These are phyloP conservation scores for Epinephelus malabaricus DNA, from an alignment of 2,797 vertebrate species.

Conservation along the genomic window DNA sequence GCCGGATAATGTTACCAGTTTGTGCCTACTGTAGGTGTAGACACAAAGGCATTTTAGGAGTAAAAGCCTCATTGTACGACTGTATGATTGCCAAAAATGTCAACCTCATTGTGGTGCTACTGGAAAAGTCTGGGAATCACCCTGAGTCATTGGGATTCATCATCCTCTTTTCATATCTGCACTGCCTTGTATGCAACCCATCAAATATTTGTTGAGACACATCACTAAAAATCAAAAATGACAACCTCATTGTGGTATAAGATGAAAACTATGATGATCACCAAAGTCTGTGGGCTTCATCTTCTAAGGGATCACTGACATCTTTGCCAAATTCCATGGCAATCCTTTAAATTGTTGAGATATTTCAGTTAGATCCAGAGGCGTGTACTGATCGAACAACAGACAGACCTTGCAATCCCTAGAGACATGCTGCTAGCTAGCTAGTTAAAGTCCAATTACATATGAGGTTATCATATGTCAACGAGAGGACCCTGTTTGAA, in stretches of 20 bases:
- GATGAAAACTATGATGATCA: not conserved
- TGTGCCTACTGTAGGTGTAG: too few species aligned
- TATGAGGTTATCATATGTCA: not conserved
- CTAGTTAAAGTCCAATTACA: constrained; percentile 12
- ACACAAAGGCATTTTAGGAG: too few species aligned
- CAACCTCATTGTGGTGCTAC: not conserved
- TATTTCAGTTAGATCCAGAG: not conserved
- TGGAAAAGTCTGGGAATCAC: not conserved
- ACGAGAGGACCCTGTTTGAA: not conserved
- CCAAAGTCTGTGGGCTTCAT: not conserved
- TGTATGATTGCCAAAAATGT: too few species aligned
- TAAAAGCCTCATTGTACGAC: too few species aligned
- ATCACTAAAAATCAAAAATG: not conserved
- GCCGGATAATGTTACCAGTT: too few species aligned
- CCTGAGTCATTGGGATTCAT: not conserved
- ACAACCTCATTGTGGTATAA: too few species aligned
- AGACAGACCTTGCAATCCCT: not conserved
- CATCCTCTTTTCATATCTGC: not conserved
- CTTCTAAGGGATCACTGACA: not conserved
- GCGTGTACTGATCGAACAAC: not conserved
- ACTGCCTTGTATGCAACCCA: not conserved
- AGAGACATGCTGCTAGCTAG: rapidly evolving
- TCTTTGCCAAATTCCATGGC: not conserved
- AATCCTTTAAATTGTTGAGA: constrained; percentile 1
- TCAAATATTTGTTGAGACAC: not conserved